These are phyloP conservation scores for Andrena hattorfiana DNA, from an alignment of 2,888 invertebrate species.

Conservation along the genomic window DNA sequence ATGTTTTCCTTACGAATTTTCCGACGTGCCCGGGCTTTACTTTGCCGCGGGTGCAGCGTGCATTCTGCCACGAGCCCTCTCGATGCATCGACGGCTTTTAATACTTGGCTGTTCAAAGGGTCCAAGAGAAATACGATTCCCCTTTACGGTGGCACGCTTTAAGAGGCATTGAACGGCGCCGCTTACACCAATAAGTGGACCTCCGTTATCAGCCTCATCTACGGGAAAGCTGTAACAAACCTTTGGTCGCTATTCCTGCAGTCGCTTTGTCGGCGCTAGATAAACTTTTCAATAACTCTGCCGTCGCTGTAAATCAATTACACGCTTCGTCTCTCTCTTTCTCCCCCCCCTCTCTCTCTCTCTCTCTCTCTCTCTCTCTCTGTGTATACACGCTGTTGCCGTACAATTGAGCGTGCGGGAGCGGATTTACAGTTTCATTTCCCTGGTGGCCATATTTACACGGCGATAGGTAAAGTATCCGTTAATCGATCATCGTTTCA, in stretches of 20 bases:
- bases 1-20: slow-evolving; percentile 46
- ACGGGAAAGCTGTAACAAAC: background rate
- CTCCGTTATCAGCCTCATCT: slow-evolving; percentile 50
- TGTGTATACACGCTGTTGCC: background rate
- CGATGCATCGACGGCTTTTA: slow-evolving; percentile 56
- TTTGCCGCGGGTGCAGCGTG: slow-evolving; percentile 29
- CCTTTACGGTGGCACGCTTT: slow-evolving; percentile 43
- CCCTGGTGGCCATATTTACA: slow-evolving; percentile 2
- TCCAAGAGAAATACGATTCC: slow-evolving; percentile 52
- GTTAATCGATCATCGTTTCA: slow-evolving; percentile 31
- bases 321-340: background rate
- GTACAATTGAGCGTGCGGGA: background rate
- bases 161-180: slow-evolving; percentile 46
- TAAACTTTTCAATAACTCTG: slow-evolving; percentile 8
- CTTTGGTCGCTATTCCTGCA: background rate
- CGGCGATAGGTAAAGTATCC: background rate
- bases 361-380: background rate
- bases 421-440: slow-evolving; percentile 7
- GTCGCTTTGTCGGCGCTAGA: background rate
- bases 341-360: background rate
- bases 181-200: slow-evolving; percentile 57
- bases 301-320: slow-evolving; percentile 2
- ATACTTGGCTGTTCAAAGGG: slow-evolving; percentile 56
- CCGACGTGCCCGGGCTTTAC: slow-evolving; percentile 33
- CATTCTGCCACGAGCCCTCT: slow-evolving; percentile 38